Conservation (phyloP, 2,113 vertebrate genomes). For the Varanus salvator region DNA sequence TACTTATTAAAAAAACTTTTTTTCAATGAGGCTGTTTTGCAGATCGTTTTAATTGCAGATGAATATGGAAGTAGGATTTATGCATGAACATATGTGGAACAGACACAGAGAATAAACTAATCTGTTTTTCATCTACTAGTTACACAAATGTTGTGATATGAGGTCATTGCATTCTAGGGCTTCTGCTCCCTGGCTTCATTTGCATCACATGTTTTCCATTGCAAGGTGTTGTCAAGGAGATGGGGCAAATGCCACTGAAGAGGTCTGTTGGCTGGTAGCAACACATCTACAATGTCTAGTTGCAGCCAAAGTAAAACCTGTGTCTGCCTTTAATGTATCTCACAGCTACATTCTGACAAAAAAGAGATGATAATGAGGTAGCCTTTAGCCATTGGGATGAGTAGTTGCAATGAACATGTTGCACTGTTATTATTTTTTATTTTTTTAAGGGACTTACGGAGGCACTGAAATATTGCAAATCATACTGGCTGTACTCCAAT, state of each 20-base stretch:
- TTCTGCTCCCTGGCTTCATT: too few species aligned
- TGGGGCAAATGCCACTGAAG: not conserved
- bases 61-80: too few species aligned
- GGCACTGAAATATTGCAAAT: conserved; percentile 62
- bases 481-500: conserved; percentile 47
- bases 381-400: conserved; percentile 13
- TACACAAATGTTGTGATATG: not conserved
- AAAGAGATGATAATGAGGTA: conserved; percentile 31
- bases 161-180: not conserved
- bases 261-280: not conserved
- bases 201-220: not conserved
- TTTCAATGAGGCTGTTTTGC: too few species aligned
- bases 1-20: too few species aligned
- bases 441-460: conserved; percentile 35
- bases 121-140: not conserved
- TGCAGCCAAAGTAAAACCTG: not conserved
- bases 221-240: not conserved
- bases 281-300: not conserved
- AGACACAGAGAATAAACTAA: too few species aligned
- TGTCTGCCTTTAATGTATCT: not conserved
- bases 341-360: too few species aligned
- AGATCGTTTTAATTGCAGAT: too few species aligned
- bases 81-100: too few species aligned
- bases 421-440: not conserved
- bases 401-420: conserved; percentile 23